Evolutionary conservation across 2,888 invertebrate genomes (phyloP), one percentile per base, ranked within the genome.

Genomic region (Euzetes globulus): DNA sequence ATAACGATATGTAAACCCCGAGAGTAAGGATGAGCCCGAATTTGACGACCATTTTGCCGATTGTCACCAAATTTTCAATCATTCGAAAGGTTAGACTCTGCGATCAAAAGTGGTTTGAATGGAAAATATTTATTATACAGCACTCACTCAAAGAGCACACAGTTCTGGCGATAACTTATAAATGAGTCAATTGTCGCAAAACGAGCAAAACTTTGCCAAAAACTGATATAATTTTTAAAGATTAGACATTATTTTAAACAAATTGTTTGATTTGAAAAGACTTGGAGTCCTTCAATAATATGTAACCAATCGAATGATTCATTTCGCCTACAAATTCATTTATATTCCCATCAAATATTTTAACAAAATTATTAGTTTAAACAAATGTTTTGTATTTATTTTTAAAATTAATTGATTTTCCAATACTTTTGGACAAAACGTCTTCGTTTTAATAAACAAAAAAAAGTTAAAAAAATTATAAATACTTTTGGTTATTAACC

Each of bases 171-270:
- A 68, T 68, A 68, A 68, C 45, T 68, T 33, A 37, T 68, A 68
- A 68, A 68, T 68, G 68, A 68, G 11, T 68, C 41, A 45, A 41
- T 68, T 68, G 68, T 68, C 41, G 45, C 68, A 68, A 45, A 45
- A 1, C 68, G 19, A 68, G 68, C 68, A 68, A 68, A 68, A 68
- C 33, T n/a, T 68, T 45, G n/a, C 17, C 33, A 45, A 68, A n/a
- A 41, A 68, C 22, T 45, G 68, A 68, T 68, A 68, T 25, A 17
- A 29, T 65, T 37, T 5, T n/a, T 65, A 7, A n/a, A 19, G 65
- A 65, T 65, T 65, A 65, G 65, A 6, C 33, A 37, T 65, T 1
- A 65, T 11, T 65, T 2, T 19, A 37, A 65, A 33, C 29, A 65
- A 33, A 65, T 65, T 5, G 1, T 65, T 17, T n/a, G 5, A 9